Evolutionary conservation across 2,888 invertebrate species (phyloP), one percentile per base, ranked within the genome.

Genomic region (Colletes collaris): DNA sequence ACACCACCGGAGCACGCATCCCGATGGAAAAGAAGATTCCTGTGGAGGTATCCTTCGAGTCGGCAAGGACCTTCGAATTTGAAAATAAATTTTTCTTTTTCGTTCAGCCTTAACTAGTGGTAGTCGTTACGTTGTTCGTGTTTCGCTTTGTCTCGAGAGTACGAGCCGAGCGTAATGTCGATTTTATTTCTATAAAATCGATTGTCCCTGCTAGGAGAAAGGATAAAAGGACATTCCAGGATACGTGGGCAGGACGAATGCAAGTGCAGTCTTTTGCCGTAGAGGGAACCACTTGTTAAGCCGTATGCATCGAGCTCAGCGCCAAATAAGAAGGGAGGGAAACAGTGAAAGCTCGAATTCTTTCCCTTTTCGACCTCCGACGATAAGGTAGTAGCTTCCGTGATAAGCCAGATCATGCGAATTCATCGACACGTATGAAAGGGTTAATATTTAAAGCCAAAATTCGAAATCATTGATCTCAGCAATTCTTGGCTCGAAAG

Each of bases 281-380:
- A 85, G 91, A 88, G 88, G 92, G 92, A 88, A 89, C 89, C 92
- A 92, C 89, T 62, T 89, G 78, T 86, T 85, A 79, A 90, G 89
- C 87, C 19, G 37, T 60, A 37, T 46, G 46, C 62, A 68, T 68
- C 82, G 90, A 84, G 85, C 76, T 86, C 88, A 91, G 91, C 92
- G 91, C 90, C 92, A 89, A 84, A 86, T 86, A 84, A 74, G 73
- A 82, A 81, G 79, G 77, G 79, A 85, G 84, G 85, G 86, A 87
- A 86, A 82, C 84, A 84, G 87, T 83, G 87, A 89, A 89, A 88
- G 83, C 84, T 80, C 71, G 87, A 89, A 89, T 78, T 81, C 89
- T 88, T 85, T 86, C 87, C 83, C 86, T 83, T 73, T 72, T 82
- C 83, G 81, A 77, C 83, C 88, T 88, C 91, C 40, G 76, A 87